Evolutionary conservation across 2,797 vertebrate genomes (phyloP).

Genomic region (Cheirogaleus major): DNA sequence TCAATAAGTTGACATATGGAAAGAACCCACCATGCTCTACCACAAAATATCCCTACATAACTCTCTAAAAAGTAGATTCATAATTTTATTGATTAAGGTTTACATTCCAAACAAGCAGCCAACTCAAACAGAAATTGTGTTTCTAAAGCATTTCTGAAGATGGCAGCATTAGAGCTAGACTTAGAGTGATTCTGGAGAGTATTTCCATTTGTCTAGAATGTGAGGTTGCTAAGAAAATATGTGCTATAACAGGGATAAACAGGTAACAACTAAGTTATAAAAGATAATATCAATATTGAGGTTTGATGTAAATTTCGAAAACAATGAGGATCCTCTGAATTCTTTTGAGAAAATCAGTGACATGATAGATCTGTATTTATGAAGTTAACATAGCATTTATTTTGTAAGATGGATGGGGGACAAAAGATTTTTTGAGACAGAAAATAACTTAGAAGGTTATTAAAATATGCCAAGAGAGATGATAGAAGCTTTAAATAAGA

Average conservation of each 20-base stretch:
- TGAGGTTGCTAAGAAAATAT: background rate
- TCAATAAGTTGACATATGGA: background rate
- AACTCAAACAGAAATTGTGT: background rate
- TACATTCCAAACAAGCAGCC: background rate
- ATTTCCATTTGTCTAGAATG: background rate
- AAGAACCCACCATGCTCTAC: background rate
- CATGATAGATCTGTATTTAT: background rate
- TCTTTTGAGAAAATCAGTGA: background rate
- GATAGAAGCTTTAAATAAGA: constrained; percentile 21
- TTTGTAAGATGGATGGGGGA: background rate
- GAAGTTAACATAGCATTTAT: background rate
- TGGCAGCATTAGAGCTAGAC: background rate
- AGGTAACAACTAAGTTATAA: background rate
- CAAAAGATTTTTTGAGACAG: background rate
- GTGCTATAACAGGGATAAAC: background rate
- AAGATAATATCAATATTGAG: background rate
- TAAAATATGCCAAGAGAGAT: background rate
- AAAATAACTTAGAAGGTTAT: background rate
- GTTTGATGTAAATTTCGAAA: constrained; percentile 6
- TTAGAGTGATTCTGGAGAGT: background rate
- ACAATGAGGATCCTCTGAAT: background rate
- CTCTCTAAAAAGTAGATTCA: background rate
- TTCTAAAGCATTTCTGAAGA: background rate
- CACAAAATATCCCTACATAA: background rate
- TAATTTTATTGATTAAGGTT: background rate